Base-by-base conservation (phyloP, 1,140 invertebrate species). In the Venturia canescens region DNA sequence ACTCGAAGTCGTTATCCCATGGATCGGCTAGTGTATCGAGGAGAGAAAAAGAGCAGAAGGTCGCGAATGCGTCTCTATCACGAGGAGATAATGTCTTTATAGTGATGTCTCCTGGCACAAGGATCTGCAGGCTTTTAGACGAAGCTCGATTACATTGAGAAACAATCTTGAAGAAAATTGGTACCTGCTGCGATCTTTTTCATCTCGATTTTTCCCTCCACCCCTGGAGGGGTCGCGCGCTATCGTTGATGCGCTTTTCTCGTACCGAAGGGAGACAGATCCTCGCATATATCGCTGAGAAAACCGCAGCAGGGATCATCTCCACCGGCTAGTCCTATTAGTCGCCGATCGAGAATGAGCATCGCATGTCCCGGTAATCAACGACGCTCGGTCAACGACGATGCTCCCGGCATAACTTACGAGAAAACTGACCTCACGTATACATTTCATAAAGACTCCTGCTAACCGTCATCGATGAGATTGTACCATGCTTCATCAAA, bases 111-210 rank as follows among this genome's bases (percentile, higher is more conserved):
- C 31, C 31, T 31, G 11, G 29, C 66, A 69, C 31, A 29, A 69
- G 11, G 4, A 4, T 69, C 66, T 63, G 15, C 4, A 27, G 29
- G 29, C 15, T 1, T 31, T 69, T n/a, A 31, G 1, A 31, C 29
- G 13, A 13, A 18, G 21, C 27, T 21, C 66, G 3, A n/a, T 29
- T 31, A 69, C 31, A 69, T 69, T 69, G 66, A 69, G 66, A 69
- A 69, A 69, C 66, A 31, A 69, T 69, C 66, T 69, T 69, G 29
- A 69, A 63, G 66, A 69, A 69, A 31, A 69, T 69, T 69, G 66
- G 66, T 69, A 69, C 66, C 66, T 69, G 66, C 29, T 31, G 66
- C 18, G 66, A 69, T 69, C 0, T 69, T 69, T 69, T 69, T 63
- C 27, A 7, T 26, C 27, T 27, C 21, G n/a, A 23, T 63, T 26